phyloP scores from a whole-genome alignment of 2,888 invertebrate species.

The Caenorhabditis panamensis region DNA sequence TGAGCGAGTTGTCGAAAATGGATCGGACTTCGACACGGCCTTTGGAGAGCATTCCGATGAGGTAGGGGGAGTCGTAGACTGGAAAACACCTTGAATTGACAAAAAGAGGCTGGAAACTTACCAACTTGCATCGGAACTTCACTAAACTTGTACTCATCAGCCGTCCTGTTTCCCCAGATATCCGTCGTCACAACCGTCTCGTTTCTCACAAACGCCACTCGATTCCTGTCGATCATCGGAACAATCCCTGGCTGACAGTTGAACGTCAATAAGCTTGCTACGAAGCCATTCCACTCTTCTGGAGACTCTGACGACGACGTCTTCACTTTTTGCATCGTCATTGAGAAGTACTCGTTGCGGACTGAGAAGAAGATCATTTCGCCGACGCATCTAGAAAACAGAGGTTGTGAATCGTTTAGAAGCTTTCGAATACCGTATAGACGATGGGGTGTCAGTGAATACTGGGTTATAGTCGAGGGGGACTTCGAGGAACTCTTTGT shows the following conservation, averaged over 20 bases:
- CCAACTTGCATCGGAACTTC: constrained; percentile 57
- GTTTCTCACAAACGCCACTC: constrained; percentile 53
- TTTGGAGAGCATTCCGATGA: constrained; percentile 89
- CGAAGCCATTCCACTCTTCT: constrained; percentile 52
- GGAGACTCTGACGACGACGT: constrained; percentile 3
- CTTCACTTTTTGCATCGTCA: constrained; percentile 56
- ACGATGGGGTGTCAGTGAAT: constrained; percentile 57
- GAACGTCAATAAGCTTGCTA: constrained; percentile 42
- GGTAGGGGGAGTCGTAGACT: constrained; percentile 92
- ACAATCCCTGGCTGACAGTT: constrained; percentile 51
- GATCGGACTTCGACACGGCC: constrained; percentile 89
- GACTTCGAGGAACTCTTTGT: constrained; percentile 81
- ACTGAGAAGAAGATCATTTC: constrained; percentile 60
- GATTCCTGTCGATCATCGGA: constrained; percentile 48
- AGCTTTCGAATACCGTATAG: constrained; percentile 40
- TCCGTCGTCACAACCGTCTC: constrained; percentile 53
- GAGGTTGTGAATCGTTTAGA: constrained; percentile 12
- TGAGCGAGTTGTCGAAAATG: constrained; percentile 88
- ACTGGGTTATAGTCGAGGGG: constrained; percentile 56
- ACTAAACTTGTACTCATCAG: constrained; percentile 44
- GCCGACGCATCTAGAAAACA: constrained; percentile 61
- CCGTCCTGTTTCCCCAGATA: constrained; percentile 35
- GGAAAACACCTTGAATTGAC: too few relatives aligned
- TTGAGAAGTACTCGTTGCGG: constrained; percentile 63
- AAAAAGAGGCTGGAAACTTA: constrained; percentile 4